Evolutionary conservation across 2,113 vertebrate genomes (phyloP).

Genomic region (Isurus oxyrinchus): DNA sequence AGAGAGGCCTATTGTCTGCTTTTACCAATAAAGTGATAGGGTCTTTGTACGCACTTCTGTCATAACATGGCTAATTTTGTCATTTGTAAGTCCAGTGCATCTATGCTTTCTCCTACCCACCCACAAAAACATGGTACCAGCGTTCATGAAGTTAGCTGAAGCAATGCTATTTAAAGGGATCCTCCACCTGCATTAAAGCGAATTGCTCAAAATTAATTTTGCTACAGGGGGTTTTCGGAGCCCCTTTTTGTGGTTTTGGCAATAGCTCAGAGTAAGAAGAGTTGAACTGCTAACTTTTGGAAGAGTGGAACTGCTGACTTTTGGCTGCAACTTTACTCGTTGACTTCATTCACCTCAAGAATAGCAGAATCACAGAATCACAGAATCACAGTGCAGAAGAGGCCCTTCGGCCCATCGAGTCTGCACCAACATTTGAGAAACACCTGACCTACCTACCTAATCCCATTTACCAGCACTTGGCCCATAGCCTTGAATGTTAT

Average conservation of each 20-base stretch:
- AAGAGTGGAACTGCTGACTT: not conserved
- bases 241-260: not conserved
- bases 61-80: too few species aligned
- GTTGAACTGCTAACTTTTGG: not conserved
- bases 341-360: not conserved
- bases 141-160: not conserved
- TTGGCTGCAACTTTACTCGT: not conserved
- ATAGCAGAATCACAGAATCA: not conserved
- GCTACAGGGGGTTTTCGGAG: not conserved
- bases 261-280: not conserved
- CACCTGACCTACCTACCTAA: too few species aligned
- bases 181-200: too few species aligned
- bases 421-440: too few species aligned
- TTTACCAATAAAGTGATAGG: too few species aligned
- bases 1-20: not conserved
- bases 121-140: not conserved
- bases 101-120: not conserved
- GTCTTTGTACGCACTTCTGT: too few species aligned
- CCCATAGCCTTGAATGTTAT: too few species aligned
- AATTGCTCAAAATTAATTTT: not conserved
- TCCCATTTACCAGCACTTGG: too few species aligned
- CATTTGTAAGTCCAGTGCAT: not conserved
- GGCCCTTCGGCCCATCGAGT: too few species aligned
- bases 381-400: too few species aligned
- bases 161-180: not conserved